Evolutionary conservation across 2,113 vertebrate genomes (phyloP).

Genomic region (Carassius gibelio): DNA sequence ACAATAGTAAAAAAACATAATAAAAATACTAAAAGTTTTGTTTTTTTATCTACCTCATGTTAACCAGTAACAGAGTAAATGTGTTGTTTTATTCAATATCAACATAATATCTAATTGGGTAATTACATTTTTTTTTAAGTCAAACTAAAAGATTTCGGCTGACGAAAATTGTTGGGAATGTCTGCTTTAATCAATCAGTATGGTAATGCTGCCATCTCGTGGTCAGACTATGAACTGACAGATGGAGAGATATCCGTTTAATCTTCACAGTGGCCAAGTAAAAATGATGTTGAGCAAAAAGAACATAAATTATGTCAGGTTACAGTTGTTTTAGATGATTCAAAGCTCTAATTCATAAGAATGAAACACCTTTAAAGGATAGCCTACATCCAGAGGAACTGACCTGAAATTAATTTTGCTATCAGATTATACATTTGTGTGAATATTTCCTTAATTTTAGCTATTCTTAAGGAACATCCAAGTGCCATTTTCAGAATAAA

Average conservation of each 20-base stretch:
- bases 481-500: not conserved
- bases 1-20: not conserved
- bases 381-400: not conserved
- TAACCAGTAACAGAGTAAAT: not conserved
- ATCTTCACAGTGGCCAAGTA: not conserved
- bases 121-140: not conserved
- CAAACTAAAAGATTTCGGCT: not conserved
- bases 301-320: not conserved
- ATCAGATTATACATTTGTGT: not conserved
- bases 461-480: not conserved
- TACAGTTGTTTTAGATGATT: not conserved
- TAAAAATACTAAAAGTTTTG: not conserved
- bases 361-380: not conserved
- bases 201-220: conserved; percentile 67
- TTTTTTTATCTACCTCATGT: not conserved
- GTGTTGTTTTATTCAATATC: no score
- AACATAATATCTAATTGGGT: no score
- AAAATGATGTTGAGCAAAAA: not conserved
- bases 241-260: not conserved
- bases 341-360: not conserved
- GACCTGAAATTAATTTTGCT: not conserved
- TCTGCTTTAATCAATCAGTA: not conserved
- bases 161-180: not conserved
- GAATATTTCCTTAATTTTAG: not conserved
- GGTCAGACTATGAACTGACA: conserved; percentile 44